These are phyloP conservation scores for Loriculus beryllinus DNA, from an alignment of 2,797 vertebrate species.

Conservation along the genomic window DNA sequence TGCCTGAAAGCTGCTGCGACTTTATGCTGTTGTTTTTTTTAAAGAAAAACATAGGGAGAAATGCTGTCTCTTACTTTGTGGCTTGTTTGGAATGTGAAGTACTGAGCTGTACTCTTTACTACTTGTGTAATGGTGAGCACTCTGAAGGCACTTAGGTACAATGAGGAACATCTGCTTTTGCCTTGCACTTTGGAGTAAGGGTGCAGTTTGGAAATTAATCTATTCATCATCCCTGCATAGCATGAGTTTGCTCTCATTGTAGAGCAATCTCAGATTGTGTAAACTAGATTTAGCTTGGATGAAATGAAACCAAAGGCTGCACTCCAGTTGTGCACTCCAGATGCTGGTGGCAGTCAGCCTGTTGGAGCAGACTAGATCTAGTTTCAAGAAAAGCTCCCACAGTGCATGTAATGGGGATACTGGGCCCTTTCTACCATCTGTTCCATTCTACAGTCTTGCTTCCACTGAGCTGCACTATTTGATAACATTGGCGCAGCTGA, in stretches of 20 bases:
- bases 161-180: neutral
- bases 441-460: neutral
- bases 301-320: neutral
- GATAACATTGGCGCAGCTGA: neutral
- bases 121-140: neutral
- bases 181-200: neutral
- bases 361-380: neutral
- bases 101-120: neutral
- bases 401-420: neutral
- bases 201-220: neutral
- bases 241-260: neutral
- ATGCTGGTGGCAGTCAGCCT: neutral
- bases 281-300: neutral
- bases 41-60: neutral
- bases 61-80: neutral
- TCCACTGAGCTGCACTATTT: neutral
- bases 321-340: neutral
- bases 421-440: slow-evolving; percentile 22
- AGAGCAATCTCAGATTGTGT: neutral
- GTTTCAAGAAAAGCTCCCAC: neutral
- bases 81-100: neutral
- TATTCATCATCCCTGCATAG: neutral
- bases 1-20: neutral
- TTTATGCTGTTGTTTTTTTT: neutral
- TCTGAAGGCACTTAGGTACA: neutral